phyloP scores from a whole-genome alignment of 1,140 invertebrate species.

The Cyphomyrmex costatus region DNA sequence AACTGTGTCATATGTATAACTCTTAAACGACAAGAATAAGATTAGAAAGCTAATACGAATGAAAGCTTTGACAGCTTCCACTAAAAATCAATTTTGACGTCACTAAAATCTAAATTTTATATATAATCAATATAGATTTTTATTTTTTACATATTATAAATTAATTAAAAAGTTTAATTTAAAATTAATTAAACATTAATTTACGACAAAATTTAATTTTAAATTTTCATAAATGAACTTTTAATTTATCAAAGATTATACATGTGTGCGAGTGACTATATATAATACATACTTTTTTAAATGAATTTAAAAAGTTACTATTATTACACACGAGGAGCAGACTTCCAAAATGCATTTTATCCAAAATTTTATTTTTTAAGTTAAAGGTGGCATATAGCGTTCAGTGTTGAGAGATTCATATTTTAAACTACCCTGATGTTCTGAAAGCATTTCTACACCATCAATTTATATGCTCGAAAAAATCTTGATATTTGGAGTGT shows the following conservation, averaged over 20 bases:
- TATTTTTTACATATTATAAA: background rate
- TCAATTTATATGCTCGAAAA: no score
- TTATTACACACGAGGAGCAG: no score
- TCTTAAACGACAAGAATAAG: background rate
- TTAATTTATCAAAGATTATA: background rate
- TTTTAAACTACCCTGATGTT: no score
- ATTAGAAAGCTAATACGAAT: background rate
- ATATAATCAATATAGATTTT: background rate
- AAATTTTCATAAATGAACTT: background rate
- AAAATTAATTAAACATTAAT: no score
- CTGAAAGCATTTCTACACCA: no score
- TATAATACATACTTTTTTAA: background rate
- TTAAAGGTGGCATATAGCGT: no score
- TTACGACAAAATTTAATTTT: constrained; percentile 9
- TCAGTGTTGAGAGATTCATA: no score
- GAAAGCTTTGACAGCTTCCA: background rate
- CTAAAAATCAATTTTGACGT: constrained; percentile 23
- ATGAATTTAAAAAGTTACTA: background rate
- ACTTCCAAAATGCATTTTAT: no score
- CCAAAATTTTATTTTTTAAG: no score
- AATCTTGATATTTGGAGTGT: no score
- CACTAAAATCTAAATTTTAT: constrained; percentile 11
- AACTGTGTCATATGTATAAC: background rate
- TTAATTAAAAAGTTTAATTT: background rate
- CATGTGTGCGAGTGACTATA: background rate